Evolutionary conservation across 2,797 vertebrate species (phyloP).

Genomic region (Spinus olivaceus): DNA sequence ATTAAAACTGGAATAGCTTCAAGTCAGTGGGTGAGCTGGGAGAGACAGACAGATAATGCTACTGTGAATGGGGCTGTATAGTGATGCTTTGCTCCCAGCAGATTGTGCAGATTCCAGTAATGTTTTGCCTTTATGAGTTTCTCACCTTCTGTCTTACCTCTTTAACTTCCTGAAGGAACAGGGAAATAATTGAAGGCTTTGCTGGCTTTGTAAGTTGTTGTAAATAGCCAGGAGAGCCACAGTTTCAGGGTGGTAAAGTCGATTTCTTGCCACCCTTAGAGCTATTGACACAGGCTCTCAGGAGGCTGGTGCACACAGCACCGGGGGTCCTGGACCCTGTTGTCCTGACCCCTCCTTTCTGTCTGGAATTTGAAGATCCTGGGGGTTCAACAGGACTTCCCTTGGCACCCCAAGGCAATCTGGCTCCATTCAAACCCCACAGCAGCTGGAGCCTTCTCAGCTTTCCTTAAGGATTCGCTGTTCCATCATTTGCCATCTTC

Average conservation of each 20-base stretch:
- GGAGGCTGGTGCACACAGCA: background rate
- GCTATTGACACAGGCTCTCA: background rate
- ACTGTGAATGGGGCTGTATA: conserved; percentile 36
- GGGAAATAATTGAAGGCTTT: background rate
- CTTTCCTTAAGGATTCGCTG: background rate
- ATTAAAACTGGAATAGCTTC: conserved; percentile 46
- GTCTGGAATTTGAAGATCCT: background rate
- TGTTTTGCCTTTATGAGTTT: conserved; percentile 53
- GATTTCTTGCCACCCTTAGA: background rate
- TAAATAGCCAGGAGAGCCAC: background rate
- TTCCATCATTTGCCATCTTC: background rate
- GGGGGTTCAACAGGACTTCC: background rate
- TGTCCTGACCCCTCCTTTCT: background rate
- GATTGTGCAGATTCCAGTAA: conserved; percentile 21
- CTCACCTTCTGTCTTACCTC: conserved; percentile 59
- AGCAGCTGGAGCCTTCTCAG: background rate
- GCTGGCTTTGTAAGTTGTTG: background rate
- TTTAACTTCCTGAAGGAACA: conserved; percentile 48
- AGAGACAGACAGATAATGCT: conserved; percentile 36
- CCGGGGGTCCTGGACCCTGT: accelerated
- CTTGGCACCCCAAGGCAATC: background rate
- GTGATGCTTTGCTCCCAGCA: conserved; percentile 26
- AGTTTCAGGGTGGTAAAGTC: background rate
- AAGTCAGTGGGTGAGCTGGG: conserved; percentile 42
- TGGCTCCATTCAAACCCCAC: background rate